Percentiles rank a stretch among this genome's conserved stretches.
phyloP scores from a whole-genome alignment of 2,113 vertebrate species.

The Sander lucioperca region DNA sequence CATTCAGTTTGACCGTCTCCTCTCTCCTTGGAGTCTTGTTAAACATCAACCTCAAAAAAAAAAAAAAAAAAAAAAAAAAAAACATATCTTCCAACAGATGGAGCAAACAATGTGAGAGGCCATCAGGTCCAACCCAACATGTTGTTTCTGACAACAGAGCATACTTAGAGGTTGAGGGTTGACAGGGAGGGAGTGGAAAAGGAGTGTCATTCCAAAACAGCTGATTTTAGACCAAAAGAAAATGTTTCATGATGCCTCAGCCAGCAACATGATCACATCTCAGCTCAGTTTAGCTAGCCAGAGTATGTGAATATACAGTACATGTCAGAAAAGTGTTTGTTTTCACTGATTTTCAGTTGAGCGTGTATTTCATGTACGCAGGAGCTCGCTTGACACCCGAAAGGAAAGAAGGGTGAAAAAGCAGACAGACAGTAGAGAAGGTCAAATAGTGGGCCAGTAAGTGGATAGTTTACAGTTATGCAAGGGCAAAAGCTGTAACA shows the following conservation, averaged over 20 bases:
- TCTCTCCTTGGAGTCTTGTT: conserved; percentile 52
- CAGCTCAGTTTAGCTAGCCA: not conserved
- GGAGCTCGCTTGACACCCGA: conserved; percentile 34
- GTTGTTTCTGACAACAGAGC: conserved; percentile 76
- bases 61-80: conserved; percentile 28
- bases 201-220: conserved; percentile 46
- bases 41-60: conserved; percentile 59
- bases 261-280: not conserved
- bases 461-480: conserved; percentile 50
- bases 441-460: conserved; percentile 45
- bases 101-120: conserved; percentile 62
- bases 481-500: conserved; percentile 27
- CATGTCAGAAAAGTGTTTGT: not conserved
- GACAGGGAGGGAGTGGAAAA: conserved; percentile 60
- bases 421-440: conserved; percentile 43
- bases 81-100: conserved; percentile 61
- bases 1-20: conserved; percentile 41
- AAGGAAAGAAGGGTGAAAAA: conserved; percentile 57
- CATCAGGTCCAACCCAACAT: conserved; percentile 57
- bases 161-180: conserved; percentile 42
- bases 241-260: conserved; percentile 14
- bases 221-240: conserved; percentile 30
- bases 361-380: conserved; percentile 5
- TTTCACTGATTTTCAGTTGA: conserved; percentile 26
- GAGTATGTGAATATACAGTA: not conserved